Conservation (phyloP, 2,797 vertebrate species). For the Thaleichthys pacificus region DNA sequence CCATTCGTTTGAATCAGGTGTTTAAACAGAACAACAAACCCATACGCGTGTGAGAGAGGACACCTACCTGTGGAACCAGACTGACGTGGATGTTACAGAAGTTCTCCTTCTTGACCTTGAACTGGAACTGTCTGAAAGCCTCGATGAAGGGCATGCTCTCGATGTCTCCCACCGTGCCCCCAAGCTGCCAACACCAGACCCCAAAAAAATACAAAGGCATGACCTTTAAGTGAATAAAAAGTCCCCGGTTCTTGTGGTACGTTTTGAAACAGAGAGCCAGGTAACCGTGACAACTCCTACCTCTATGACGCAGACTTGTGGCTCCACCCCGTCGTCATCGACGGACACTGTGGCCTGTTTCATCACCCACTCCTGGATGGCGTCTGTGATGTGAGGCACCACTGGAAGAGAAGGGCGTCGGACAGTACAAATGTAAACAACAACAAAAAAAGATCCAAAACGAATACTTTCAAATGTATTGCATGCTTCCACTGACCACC, state of each 20-base stretch:
- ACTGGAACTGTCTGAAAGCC: constrained; percentile 97
- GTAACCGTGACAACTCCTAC: constrained; percentile 55
- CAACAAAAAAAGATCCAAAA: too few relatives aligned
- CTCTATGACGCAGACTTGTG: constrained; percentile 97
- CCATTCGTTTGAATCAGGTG: too few relatives aligned
- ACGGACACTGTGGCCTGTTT: constrained; percentile 90
- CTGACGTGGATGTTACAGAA: constrained; percentile 97
- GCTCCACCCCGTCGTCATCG: constrained; percentile 87
- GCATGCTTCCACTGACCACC: too few relatives aligned
- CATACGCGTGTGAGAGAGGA: neutral
- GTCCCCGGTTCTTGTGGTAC: too few relatives aligned
- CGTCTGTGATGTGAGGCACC: constrained; percentile 96
- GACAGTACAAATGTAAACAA: too few relatives aligned
- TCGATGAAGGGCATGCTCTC: constrained; percentile 98
- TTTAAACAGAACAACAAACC: too few relatives aligned
- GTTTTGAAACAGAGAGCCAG: too few relatives aligned
- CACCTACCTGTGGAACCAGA: constrained; percentile 89
- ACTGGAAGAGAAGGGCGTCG: constrained; percentile 68
- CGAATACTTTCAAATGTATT: too few relatives aligned
- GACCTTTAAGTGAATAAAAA: neutral
- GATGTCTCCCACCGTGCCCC: constrained; percentile 93
- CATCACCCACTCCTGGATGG: constrained; percentile 97
- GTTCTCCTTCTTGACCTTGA: constrained; percentile 93
- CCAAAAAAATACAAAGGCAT: neutral
- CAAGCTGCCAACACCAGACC: constrained; percentile 75